phyloP scores from a whole-genome alignment of 2,888 invertebrate genomes.

The Entomobrya proxima region DNA sequence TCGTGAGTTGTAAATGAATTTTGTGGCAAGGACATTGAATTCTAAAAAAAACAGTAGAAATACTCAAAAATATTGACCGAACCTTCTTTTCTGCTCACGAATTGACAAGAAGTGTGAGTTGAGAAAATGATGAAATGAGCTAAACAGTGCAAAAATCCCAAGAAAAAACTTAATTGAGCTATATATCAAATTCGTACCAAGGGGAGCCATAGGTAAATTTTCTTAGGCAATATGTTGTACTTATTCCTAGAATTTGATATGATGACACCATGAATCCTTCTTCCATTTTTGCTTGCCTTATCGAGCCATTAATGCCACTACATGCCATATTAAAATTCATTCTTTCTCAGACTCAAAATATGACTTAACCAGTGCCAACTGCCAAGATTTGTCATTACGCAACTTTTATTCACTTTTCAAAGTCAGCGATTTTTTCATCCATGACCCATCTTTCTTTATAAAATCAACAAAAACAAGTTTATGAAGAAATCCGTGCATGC shows the following conservation, averaged over 20 bases:
- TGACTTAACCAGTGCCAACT: neutral
- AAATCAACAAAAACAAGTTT: neutral
- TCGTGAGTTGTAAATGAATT: conserved; percentile 61
- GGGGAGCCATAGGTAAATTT: neutral
- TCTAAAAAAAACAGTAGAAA: neutral
- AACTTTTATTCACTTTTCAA: conserved; percentile 20
- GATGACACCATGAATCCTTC: conserved; percentile 41
- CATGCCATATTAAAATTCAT: conserved; percentile 18
- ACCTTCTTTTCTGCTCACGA: conserved; percentile 65
- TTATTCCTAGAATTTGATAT: neutral
- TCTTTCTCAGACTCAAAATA: conserved; percentile 34
- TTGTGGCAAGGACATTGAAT: conserved; percentile 63
- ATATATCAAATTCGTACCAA: conserved; percentile 9
- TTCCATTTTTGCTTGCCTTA: conserved; percentile 35
- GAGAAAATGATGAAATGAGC: conserved; percentile 57
- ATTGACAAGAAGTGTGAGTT: conserved; percentile 49
- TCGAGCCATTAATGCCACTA: conserved; percentile 57
- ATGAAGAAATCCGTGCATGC: neutral
- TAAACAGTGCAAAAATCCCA: conserved; percentile 40
- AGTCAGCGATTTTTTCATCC: neutral
- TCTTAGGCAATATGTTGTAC: neutral
- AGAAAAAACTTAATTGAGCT: conserved; percentile 23
- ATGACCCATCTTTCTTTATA: conserved; percentile 31
- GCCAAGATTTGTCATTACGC: conserved; percentile 42
- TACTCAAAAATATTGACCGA: conserved; percentile 34